Base-by-base conservation (phyloP, 1,140 invertebrate species). In the Diachasma alloeum region DNA sequence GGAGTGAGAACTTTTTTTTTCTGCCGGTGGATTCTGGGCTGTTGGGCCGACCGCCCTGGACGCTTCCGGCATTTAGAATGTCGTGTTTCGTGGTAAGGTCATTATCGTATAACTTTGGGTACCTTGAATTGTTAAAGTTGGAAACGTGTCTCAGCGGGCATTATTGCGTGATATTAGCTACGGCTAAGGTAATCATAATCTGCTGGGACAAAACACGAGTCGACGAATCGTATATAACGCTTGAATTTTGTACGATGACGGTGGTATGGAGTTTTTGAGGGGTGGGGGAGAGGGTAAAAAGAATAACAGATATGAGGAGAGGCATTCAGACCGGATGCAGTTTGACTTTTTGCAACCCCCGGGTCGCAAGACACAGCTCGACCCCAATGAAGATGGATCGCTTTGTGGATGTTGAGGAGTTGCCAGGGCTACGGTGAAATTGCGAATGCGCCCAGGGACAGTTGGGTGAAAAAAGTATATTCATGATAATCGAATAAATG, bases 301-400 rank as follows among this genome's bases (percentile, higher is more conserved):
- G 31, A 63, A 63, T 66, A 37, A 66, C 17, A 66, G 44, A 66
- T 39, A 74, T 22, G 59, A 66, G 48, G 48, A 19, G 37, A 73
- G 15, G 37, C 22, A 63, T 63, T 63, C 22, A 63, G 36, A 63
- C 73, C 73, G 73, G 73, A 74, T 74, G 73, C 42, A 71, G 48
- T 24, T n/a, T 19, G 68, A 63, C 26, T 76, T 76, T 76, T 71
- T 76, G 67, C 68, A 76, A 76, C 74, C 22, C 48, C 71, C 71
- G 19, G 63, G 56, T 66, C 59, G 24, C 59, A 19, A 22, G 44
- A 39, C 71, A 63, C 39, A 24, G 13, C 15, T 24, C 66, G 59
- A 74, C 66, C 37, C 48, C 46, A 56, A 72, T 72, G 71, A 72
- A 72, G 71, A 72, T 72, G 48, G 36, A 72, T 72, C 71, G 31